A percentile compares a stretch with the other conserved stretches of the same genome.
phyloP scores from a whole-genome alignment of 2,797 vertebrate species.

The Syndactyla subalaris region DNA sequence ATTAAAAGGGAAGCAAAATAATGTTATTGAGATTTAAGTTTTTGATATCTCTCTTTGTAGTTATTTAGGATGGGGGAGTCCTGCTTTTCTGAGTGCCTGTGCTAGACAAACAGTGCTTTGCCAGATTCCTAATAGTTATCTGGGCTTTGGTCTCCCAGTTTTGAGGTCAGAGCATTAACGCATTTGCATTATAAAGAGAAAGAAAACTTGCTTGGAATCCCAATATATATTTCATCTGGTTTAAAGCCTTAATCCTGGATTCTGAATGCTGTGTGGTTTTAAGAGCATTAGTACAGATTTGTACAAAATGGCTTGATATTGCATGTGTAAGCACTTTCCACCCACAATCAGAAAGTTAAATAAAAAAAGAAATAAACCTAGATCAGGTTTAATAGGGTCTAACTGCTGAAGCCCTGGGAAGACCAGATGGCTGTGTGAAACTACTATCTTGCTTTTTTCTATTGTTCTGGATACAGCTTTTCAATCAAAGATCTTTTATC shows the following conservation, averaged over 20 bases:
- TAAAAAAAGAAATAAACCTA: conserved; percentile 5
- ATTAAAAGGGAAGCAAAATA: neutral
- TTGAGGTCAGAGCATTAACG: conserved; percentile 58
- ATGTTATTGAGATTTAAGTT: neutral
- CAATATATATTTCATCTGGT: conserved; percentile 64
- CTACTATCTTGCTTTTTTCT: neutral
- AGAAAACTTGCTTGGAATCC: conserved; percentile 60
- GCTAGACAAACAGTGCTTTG: neutral
- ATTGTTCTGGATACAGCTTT: neutral
- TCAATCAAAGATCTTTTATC: neutral
- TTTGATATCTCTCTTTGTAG: neutral
- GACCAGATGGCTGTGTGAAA: conserved; percentile 35
- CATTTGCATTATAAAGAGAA: conserved; percentile 65
- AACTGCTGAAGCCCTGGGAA: neutral
- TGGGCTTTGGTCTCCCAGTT: conserved; percentile 21
- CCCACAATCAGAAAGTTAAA: conserved; percentile 53
- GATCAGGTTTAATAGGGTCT: conserved; percentile 28
- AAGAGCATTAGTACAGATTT: conserved; percentile 66
- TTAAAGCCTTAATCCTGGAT: conserved; percentile 65
- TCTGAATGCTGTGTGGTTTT: conserved; percentile 47
- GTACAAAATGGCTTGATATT: conserved; percentile 57
- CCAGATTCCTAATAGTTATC: neutral
- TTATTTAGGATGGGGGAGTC: neutral
- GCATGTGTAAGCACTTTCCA: conserved; percentile 37
- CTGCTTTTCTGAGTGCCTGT: neutral